Conservation (phyloP, 2,113 vertebrate species). For the Pseudorhombus dupliciocellatus region DNA sequence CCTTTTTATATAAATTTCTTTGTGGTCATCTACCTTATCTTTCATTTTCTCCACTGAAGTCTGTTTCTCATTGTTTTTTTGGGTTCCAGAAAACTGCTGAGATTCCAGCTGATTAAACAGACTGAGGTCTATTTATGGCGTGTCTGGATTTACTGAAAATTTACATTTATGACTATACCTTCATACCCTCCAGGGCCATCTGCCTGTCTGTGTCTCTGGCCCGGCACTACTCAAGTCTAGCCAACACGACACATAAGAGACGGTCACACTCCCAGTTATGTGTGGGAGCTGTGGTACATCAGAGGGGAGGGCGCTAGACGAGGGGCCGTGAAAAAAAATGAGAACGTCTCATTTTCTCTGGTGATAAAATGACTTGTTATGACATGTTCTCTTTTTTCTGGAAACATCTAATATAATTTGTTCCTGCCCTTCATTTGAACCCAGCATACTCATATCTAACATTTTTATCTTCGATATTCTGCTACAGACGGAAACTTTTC, state of each 20-base stretch:
- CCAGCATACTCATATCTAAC: conserved; percentile 8
- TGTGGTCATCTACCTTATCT: background rate
- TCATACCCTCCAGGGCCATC: conserved; percentile 34
- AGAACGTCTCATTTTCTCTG: conserved; percentile 43
- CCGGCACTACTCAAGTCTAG: conserved; percentile 23
- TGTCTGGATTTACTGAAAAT: conserved; percentile 30
- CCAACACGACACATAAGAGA: conserved; percentile 18
- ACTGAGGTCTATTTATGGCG: conserved; percentile 25
- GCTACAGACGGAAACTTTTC: conserved; percentile 4
- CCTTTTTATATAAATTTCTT: background rate
- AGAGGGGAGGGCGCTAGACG: conserved; percentile 61
- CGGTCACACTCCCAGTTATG: conserved; percentile 64
- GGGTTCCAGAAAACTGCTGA: background rate
- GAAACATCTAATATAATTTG: conserved; percentile 5
- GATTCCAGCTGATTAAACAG: background rate
- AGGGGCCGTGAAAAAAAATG: conserved; percentile 44
- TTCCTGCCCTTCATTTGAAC: conserved; percentile 1
- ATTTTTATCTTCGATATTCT: conserved; percentile 7
- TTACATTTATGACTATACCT: conserved; percentile 15
- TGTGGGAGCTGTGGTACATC: conserved; percentile 57
- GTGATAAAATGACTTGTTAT: conserved; percentile 44
- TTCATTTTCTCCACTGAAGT: background rate
- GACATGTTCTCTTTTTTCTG: background rate
- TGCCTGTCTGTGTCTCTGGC: conserved; percentile 43
- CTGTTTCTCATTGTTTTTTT: background rate